Evolutionary conservation across 2,888 invertebrate species (phyloP).

Genomic region (Linnaemya tessellans): DNA sequence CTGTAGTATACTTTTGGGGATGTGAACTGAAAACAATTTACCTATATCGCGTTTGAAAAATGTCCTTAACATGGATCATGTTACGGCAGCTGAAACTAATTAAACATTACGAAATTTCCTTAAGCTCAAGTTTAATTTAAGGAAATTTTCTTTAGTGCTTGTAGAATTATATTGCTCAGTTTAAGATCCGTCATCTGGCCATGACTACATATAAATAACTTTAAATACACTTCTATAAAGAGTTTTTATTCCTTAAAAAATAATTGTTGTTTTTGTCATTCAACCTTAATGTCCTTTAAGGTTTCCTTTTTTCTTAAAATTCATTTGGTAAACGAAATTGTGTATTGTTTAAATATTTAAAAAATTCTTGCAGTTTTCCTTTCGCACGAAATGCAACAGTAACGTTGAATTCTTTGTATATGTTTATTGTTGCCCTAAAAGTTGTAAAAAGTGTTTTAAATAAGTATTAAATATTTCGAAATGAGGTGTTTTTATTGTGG

Average conservation of each 20-base stretch:
- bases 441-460: slow-evolving; percentile 3
- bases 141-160: too few species aligned
- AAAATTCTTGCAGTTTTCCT: background rate
- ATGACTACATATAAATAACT: background rate
- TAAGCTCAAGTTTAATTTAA: background rate
- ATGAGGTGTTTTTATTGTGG: slow-evolving; percentile 34
- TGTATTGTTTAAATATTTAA: slow-evolving; percentile 31
- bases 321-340: background rate
- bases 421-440: slow-evolving; percentile 14
- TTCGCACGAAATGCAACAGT: background rate
- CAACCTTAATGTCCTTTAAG: background rate
- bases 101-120: background rate
- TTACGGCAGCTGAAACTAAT: too few species aligned
- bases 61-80: too few species aligned
- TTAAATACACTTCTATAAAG: background rate
- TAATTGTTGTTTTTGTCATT: background rate
- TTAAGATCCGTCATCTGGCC: background rate
- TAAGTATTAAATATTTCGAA: slow-evolving; percentile 44
- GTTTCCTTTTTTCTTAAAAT: background rate
- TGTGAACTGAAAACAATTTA: background rate
- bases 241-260: background rate
- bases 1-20: slow-evolving; percentile 9
- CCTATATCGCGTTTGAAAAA: too few species aligned
- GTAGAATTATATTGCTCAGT: background rate
- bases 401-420: background rate